Conservation (phyloP, 2,888 invertebrate genomes). For the Noctua pronuba region DNA sequence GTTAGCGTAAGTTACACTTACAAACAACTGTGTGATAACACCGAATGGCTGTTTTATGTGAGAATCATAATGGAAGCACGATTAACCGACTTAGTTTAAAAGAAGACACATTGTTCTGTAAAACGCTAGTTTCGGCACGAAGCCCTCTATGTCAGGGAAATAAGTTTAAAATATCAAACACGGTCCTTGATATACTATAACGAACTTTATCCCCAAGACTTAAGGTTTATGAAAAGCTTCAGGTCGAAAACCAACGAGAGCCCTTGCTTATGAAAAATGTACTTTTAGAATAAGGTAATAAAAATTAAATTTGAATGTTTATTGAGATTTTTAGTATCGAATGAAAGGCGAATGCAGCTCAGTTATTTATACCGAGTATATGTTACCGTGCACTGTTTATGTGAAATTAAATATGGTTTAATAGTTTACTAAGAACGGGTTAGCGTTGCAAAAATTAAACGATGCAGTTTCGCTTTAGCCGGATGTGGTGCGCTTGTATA, state of each 20-base stretch:
- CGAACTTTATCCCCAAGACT: conserved; percentile 41
- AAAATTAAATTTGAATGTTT: conserved; percentile 76
- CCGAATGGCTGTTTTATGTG: conserved; percentile 70
- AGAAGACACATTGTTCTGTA: conserved; percentile 85
- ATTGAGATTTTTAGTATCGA: conserved; percentile 74
- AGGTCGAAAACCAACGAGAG: conserved; percentile 58
- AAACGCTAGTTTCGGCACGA: conserved; percentile 89
- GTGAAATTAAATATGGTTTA: conserved; percentile 87
- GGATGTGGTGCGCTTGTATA: conserved; percentile 61
- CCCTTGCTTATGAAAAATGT: conserved; percentile 74
- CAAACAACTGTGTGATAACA: conserved; percentile 67
- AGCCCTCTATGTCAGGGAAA: conserved; percentile 82
- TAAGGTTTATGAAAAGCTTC: conserved; percentile 53
- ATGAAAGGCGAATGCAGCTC: conserved; percentile 75
- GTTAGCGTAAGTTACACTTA: conserved; percentile 51
- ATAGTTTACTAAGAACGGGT: conserved; percentile 86
- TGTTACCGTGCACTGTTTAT: conserved; percentile 85
- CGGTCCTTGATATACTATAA: conserved; percentile 58
- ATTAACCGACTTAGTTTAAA: conserved; percentile 82
- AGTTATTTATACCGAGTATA: conserved; percentile 84
- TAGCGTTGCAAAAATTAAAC: conserved; percentile 76
- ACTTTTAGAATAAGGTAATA: conserved; percentile 72
- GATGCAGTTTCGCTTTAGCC: conserved; percentile 70
- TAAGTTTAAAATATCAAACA: conserved; percentile 79
- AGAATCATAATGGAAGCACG: conserved; percentile 77